Evolutionary conservation across 2,797 vertebrate genomes (phyloP).

Genomic region (Florisuga fusca): DNA sequence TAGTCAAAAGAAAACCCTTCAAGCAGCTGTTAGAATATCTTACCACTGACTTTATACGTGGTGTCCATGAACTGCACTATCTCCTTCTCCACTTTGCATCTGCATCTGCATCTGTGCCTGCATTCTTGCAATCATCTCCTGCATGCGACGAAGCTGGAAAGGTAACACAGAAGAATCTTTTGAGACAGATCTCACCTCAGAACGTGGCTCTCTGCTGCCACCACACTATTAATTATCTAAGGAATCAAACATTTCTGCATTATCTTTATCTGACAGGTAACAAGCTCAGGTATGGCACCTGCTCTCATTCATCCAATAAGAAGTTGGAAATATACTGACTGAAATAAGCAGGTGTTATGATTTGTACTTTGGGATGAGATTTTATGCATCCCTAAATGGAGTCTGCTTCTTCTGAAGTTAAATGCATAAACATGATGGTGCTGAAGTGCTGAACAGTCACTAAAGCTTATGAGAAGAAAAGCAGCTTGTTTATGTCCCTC

Average conservation of each 20-base stretch:
- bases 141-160: slow-evolving; percentile 93
- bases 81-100: slow-evolving; percentile 84
- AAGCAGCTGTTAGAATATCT: background rate
- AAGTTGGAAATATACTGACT: background rate
- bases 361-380: background rate
- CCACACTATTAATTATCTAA: background rate
- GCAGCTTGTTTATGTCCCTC: background rate
- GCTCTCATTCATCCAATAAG: background rate
- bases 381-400: background rate
- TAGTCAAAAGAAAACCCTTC: background rate
- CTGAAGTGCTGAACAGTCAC: background rate
- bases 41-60: slow-evolving; percentile 74
- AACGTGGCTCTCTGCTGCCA: background rate
- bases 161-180: background rate
- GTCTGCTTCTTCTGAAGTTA: background rate
- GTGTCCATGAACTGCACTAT: slow-evolving; percentile 74
- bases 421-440: background rate
- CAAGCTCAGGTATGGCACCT: background rate
- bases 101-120: slow-evolving; percentile 98
- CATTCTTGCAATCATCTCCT: slow-evolving; percentile 98
- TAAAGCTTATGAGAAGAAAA: background rate
- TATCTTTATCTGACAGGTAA: background rate
- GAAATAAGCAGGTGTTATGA: background rate
- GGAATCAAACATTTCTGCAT: background rate
- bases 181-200: background rate